phyloP scores from a whole-genome alignment of 2,888 invertebrate genomes.

The Trypoxylon attenuatum region DNA sequence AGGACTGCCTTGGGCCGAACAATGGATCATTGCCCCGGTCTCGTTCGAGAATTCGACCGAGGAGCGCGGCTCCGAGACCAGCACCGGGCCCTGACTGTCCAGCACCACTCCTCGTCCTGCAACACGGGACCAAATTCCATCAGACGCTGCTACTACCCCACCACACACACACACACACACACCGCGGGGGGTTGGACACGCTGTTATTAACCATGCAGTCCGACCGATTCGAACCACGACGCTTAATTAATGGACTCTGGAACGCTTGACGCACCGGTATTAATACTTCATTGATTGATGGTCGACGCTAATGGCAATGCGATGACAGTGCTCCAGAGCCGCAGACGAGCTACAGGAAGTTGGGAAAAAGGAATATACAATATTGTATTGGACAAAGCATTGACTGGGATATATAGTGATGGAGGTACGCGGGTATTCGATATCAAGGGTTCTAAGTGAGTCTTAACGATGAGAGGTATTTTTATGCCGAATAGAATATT shows the following conservation, averaged over 20 bases:
- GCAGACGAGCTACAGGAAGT: neutral
- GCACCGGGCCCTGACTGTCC: slow-evolving; percentile 83
- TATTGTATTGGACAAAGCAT: too few species aligned
- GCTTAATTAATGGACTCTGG: neutral
- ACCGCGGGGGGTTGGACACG: too few species aligned
- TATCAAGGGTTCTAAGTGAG: too few species aligned
- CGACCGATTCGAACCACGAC: neutral
- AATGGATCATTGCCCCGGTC: slow-evolving; percentile 84
- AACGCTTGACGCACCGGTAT: neutral
- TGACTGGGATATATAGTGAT: too few species aligned
- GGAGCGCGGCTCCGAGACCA: slow-evolving; percentile 86
- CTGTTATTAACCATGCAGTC: neutral
- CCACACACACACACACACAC: too few species aligned
- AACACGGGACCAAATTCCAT: slow-evolving; percentile 33
- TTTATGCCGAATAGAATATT: too few species aligned
- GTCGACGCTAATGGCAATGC: neutral
- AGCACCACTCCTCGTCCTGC: slow-evolving; percentile 71
- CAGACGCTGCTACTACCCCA: too few species aligned
- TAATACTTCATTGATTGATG: neutral
- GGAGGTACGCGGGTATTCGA: too few species aligned
- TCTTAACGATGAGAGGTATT: too few species aligned
- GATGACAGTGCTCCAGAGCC: neutral
- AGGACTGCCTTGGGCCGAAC: slow-evolving; percentile 86
- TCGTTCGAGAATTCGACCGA: slow-evolving; percentile 86
- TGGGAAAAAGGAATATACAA: too few species aligned